phyloP scores from a whole-genome alignment of 1,140 invertebrate genomes.

The Onthophagus taurus region DNA sequence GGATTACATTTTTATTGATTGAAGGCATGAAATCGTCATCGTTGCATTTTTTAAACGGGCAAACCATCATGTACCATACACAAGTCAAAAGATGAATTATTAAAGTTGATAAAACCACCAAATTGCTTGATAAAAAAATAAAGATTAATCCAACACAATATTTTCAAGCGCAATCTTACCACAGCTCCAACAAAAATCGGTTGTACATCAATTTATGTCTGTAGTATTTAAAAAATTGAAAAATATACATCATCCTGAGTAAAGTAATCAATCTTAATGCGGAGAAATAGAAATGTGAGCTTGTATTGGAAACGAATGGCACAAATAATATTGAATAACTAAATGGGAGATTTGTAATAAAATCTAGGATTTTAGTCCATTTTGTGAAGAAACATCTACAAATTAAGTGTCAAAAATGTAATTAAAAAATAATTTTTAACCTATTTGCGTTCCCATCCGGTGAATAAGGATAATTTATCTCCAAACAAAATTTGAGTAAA shows the following conservation, averaged over 20 bases:
- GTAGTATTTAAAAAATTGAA: constrained; percentile 37
- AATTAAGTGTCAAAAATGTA: not conserved
- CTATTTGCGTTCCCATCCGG: constrained; percentile 8
- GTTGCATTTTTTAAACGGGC: constrained; percentile 14
- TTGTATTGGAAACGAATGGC: constrained; percentile 23
- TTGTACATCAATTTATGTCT: constrained; percentile 37
- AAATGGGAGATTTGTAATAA: constrained; percentile 36
- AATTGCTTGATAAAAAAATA: constrained; percentile 14
- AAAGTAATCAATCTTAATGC: constrained; percentile 38
- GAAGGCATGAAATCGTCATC: constrained; percentile 9
- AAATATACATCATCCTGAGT: constrained; percentile 38
- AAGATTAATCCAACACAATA: no score
- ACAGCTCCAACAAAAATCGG: constrained; percentile 37
- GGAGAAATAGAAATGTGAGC: constrained; percentile 33
- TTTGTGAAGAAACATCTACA: constrained; percentile 5
- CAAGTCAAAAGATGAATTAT: constrained; percentile 14
- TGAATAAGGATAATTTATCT: constrained; percentile 5
- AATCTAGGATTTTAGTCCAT: constrained; percentile 25
- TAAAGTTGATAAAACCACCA: constrained; percentile 17
- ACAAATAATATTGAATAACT: constrained; percentile 36
- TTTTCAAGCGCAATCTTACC: no score
- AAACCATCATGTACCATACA: constrained; percentile 16
- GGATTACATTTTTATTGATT: not conserved
- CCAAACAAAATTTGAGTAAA: constrained; percentile 18
- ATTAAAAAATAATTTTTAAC: constrained; percentile 1